A percentile compares a stretch with the other conserved stretches of the same genome.
phyloP scores from a whole-genome alignment of 2,888 invertebrate species.

The Baccha elongata region DNA sequence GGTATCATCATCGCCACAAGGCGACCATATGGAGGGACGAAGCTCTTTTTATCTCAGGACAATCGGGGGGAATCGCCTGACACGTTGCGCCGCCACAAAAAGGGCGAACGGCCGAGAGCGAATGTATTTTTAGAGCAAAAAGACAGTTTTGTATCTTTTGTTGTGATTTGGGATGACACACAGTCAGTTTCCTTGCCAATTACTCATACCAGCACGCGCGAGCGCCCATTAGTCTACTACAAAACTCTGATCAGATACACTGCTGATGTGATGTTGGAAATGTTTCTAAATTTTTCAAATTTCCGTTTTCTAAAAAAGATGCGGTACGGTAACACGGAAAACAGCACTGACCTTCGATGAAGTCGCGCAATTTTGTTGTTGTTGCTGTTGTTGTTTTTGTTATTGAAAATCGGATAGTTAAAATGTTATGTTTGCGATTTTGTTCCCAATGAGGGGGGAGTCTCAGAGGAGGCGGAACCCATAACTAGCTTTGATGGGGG shows the following conservation, averaged over 20 bases:
- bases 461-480: background rate
- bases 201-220: constrained; percentile 52
- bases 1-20: constrained; percentile 56
- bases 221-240: constrained; percentile 69
- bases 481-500: constrained; percentile 38
- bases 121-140: constrained; percentile 64
- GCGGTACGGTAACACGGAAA: constrained; percentile 11
- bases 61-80: constrained; percentile 20
- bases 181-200: constrained; percentile 69
- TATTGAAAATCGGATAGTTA: constrained; percentile 50
- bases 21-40: constrained; percentile 62
- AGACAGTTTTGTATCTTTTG: constrained; percentile 49
- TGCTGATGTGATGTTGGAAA: constrained; percentile 7
- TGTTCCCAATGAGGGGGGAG: background rate
- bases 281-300: constrained; percentile 32
- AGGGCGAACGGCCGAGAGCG: constrained; percentile 64
- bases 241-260: background rate
- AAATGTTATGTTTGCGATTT: constrained; percentile 24
- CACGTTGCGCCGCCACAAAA: constrained; percentile 22
- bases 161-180: constrained; percentile 46
- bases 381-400: background rate
- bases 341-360: constrained; percentile 64
- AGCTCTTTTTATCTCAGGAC: constrained; percentile 14
- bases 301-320: constrained; percentile 9
- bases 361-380: constrained; percentile 8